Evolutionary conservation across 30 jellyfish, hydroid and myxozoan genomes (phyloP), one percentile per base, ranked within the genome.

Genomic region (Clytia hemisphaerica): DNA sequence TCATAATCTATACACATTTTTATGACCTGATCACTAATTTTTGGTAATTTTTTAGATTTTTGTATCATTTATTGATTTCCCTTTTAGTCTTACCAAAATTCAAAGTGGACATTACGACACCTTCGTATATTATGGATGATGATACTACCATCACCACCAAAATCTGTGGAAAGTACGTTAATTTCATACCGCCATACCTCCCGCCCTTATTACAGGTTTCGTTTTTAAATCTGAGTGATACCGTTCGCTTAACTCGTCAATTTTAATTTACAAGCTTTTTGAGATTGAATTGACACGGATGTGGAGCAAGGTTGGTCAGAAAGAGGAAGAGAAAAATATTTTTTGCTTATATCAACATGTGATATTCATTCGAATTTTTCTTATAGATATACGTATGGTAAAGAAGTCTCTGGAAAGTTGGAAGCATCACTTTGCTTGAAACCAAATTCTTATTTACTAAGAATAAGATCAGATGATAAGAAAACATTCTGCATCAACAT

Each of bases 71-170:
- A n/a, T n/a, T n/a, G n/a, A n/a, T 9, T 26, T 3, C 48, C 6
- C n/a, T 57, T 73, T 15, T 57, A 84, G 95, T 84, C 15, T 73
- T 84, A 34, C 95, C 95, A 19, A 84, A 84, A 48, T 84, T 75
- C 53, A 85, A 77, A 75, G 92, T 84, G 65, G 61, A 26, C 18
- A 62, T 84, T 0, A 68, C 38, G 42, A 86, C 95, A 35, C 92
- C 95, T 2, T 50, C 83, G 5, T 69, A 59, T 78, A 46, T 84
- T 24, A 83, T 78, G 12, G 4, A 40, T 25, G 85, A 82, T 19
- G 58, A 51, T 45, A 2, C 50, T 4, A 70, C 76, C 46, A 79
- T 33, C 4, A 46, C 49, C 18, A 82, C 68, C 5, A 69, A 62
- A 59, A 51, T 84, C 31, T 84, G 95, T 62, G 95, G 92, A 37